Conservation (phyloP, 2,797 vertebrate genomes). For the Alosa sapidissima region DNA sequence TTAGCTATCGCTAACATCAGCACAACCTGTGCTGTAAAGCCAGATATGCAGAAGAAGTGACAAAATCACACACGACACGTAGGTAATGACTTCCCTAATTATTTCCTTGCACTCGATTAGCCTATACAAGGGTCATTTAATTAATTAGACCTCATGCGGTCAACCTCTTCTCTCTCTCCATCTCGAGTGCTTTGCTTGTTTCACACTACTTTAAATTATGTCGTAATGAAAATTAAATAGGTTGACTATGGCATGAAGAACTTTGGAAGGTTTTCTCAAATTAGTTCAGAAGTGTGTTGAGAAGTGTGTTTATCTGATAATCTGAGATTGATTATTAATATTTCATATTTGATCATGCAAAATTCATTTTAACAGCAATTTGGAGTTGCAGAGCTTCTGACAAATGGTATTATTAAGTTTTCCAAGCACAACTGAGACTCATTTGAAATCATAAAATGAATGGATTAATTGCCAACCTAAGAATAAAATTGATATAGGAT, state of each 20-base stretch:
- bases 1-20: background rate
- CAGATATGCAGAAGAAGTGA: background rate
- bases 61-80: background rate
- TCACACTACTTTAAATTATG: background rate
- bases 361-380: too few species aligned
- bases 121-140: constrained; percentile 14
- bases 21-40: background rate
- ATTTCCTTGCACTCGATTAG: constrained; percentile 2
- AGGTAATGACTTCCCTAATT: constrained; percentile 20
- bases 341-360: too few species aligned
- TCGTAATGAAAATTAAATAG: background rate
- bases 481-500: too few species aligned
- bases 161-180: background rate
- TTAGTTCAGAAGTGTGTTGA: background rate
- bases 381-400: too few species aligned
- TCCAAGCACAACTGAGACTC: too few species aligned
- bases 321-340: too few species aligned
- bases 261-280: background rate
- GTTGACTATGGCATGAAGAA: background rate
- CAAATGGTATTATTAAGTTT: too few species aligned
- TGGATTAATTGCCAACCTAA: too few species aligned
- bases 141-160: background rate
- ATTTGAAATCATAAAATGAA: too few species aligned
- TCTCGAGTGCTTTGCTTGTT: background rate
- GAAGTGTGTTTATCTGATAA: background rate